A percentile compares a stretch with the other conserved stretches of the same genome.
Evolutionary conservation across 2,113 vertebrate genomes (phyloP).

Genomic region (Pseudopipra pipra): DNA sequence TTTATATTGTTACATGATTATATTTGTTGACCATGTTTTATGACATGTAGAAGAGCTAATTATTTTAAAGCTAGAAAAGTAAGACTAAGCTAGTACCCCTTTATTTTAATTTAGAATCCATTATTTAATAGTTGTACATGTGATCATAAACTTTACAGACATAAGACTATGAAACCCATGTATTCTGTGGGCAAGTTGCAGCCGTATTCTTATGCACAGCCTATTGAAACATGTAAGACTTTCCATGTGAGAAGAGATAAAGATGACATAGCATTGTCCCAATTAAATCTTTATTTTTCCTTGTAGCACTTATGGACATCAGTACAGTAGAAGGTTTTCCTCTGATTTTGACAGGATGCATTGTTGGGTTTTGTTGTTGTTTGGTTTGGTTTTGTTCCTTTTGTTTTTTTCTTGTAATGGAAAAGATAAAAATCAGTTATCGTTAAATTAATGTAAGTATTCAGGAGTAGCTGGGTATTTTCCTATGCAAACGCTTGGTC

Average conservation of each 20-base stretch:
- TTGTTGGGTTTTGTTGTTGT: background rate
- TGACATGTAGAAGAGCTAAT: constrained; percentile 6
- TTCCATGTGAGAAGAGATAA: background rate
- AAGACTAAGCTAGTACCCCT: background rate
- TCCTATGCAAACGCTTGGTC: background rate
- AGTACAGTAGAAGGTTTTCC: background rate
- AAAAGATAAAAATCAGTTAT: background rate
- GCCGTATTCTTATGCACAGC: background rate
- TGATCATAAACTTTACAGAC: background rate
- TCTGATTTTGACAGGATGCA: background rate
- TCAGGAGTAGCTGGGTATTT: background rate
- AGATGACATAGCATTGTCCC: background rate
- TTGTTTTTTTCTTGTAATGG: background rate
- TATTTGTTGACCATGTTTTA: constrained; percentile 15
- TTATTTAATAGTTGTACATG: constrained; percentile 8
- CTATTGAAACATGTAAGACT: background rate
- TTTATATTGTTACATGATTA: constrained; percentile 16
- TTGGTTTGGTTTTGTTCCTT: background rate
- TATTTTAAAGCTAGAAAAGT: background rate
- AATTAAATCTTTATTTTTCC: background rate
- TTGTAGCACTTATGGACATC: background rate
- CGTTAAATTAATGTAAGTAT: background rate
- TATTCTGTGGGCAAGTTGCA: background rate
- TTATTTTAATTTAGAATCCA: background rate
- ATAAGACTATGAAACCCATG: background rate